phyloP scores from a whole-genome alignment of 2,797 vertebrate species.

The Anas bernieri region DNA sequence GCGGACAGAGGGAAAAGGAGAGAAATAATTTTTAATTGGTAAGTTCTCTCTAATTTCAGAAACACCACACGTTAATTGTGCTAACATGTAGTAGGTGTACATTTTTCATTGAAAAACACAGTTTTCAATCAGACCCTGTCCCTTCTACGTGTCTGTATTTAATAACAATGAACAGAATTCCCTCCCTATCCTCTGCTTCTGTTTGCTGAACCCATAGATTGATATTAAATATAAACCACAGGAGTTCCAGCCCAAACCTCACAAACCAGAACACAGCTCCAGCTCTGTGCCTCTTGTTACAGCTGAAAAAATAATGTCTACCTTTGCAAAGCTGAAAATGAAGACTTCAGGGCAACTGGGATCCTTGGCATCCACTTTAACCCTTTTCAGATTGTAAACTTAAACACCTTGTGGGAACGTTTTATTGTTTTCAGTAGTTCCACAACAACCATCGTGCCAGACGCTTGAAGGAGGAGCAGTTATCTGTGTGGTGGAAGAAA shows the following conservation, averaged over 20 bases:
- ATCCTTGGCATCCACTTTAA: conserved; percentile 20
- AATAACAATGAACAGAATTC: background rate
- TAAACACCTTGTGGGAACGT: conserved; percentile 41
- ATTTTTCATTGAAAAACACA: background rate
- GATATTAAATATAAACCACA: conserved; percentile 11
- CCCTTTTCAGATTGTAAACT: conserved; percentile 28
- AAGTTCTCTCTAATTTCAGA: background rate
- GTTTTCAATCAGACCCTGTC: background rate
- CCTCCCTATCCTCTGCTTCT: background rate
- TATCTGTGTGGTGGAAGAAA: background rate
- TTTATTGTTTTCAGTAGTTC: conserved; percentile 38
- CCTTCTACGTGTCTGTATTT: background rate
- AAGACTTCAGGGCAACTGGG: background rate
- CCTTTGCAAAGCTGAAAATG: conserved; percentile 3
- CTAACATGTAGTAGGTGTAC: background rate
- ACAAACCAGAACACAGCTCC: background rate
- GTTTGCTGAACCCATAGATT: background rate
- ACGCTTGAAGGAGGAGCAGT: conserved; percentile 12
- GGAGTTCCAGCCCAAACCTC: background rate
- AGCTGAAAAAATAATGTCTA: background rate
- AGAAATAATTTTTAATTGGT: background rate
- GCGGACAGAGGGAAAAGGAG: background rate
- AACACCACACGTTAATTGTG: background rate
- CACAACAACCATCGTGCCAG: conserved; percentile 30
- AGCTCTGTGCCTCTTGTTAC: background rate